These are phyloP conservation scores for Tangara arthus DNA, from an alignment of 2,797 vertebrate species.

Conservation along the genomic window DNA sequence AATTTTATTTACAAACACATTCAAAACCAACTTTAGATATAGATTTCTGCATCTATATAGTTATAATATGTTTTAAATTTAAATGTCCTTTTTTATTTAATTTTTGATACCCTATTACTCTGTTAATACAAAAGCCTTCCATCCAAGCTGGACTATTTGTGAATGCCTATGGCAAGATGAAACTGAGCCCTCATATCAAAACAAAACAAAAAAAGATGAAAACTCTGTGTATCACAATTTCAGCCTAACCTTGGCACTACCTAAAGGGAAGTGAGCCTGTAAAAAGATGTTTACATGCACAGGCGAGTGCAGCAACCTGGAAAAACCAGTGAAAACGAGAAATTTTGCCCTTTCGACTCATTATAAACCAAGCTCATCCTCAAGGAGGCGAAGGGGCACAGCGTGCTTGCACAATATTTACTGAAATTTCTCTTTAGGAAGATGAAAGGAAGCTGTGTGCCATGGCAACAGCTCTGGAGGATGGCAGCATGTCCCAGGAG, in stretches of 20 bases:
- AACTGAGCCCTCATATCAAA: background rate
- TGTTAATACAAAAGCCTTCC: background rate
- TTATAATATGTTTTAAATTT: background rate
- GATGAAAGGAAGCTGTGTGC: constrained; percentile 64
- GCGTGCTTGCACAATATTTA: background rate
- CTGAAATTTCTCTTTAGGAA: constrained; percentile 53
- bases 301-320: background rate
- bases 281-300: background rate
- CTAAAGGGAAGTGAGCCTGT: background rate
- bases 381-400: background rate
- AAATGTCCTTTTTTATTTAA: background rate
- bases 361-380: background rate
- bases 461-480: constrained; percentile 49
- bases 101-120: background rate
- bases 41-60: background rate
- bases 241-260: background rate
- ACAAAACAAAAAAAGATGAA: background rate
- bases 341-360: background rate
- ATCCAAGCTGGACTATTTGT: background rate
- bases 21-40: background rate
- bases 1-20: background rate
- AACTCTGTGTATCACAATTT: background rate
- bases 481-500: constrained; percentile 49
- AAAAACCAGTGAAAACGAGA: background rate
- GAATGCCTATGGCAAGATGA: background rate